These are phyloP conservation scores for Cherax quadricarinatus DNA, from an alignment of 1,140 invertebrate genomes.

Conservation along the genomic window DNA sequence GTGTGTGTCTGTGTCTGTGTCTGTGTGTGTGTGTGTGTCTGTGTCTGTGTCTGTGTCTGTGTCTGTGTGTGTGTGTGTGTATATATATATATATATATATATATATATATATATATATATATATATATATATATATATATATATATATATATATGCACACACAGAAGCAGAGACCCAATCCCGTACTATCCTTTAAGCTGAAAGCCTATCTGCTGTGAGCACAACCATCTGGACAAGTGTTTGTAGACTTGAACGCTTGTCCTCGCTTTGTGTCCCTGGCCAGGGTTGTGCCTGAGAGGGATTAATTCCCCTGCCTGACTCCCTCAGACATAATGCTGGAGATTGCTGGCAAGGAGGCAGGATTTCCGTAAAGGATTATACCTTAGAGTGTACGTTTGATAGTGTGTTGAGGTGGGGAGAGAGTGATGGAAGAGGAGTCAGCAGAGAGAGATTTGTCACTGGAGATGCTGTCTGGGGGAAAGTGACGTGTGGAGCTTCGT, in stretches of 20 bases:
- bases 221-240: not conserved
- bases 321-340: not conserved
- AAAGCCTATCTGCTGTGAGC: not conserved
- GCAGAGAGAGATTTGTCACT: too few relatives aligned
- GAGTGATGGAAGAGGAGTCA: too few relatives aligned
- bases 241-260: not conserved
- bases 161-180: not conserved
- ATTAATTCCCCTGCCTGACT: not conserved
- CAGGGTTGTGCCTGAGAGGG: not conserved
- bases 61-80: not conserved
- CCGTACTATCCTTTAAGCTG: too few relatives aligned
- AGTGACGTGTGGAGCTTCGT: too few relatives aligned
- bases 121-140: too few relatives aligned
- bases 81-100: too few relatives aligned
- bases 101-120: too few relatives aligned
- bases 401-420: too few relatives aligned
- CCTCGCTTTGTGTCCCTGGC: not conserved
- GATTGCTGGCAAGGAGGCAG: not conserved
- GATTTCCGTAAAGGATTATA: not conserved
- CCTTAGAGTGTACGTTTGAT: not conserved
- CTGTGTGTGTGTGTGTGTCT: too few relatives aligned
- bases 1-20: too few relatives aligned
- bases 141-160: not conserved
- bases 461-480: too few relatives aligned
- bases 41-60: too few relatives aligned